Base-by-base conservation (phyloP, 2,888 invertebrate species). In the Tineola bisselliella region DNA sequence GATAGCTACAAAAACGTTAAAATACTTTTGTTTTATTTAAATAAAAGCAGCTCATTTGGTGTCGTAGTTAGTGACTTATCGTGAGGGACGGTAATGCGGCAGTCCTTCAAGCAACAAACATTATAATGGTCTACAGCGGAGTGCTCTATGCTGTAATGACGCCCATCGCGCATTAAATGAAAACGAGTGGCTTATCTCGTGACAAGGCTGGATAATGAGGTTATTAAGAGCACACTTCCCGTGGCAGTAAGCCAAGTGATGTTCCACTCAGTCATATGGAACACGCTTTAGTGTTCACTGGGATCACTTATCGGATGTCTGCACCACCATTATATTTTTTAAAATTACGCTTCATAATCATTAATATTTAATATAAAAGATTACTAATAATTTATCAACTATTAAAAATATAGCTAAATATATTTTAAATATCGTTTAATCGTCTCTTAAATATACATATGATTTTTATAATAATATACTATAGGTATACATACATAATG, bases 111-210 rank as follows among this genome's bases (percentile, higher is more conserved):
- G 56, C 56, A 8, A 56, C 56, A 25, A 25, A 56, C 19, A 58
- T 33, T 72, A 65, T 76, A 77, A 77, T 76, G 74, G 75, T 67
- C 66, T 72, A 76, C 77, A 77, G 68, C 76, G 76, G 76, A 79
- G 72, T 72, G 77, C 79, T 77, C 77, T 80, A 78, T 77, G 72
- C 71, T 64, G 67, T 79, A 79, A 79, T 76, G 79, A 58, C 33
- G 58, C 58, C 76, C 76, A 77, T 78, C 76, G 67, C 69, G 67
- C 69, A 70, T 73, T 71, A 79, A 79, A 79, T 78, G 79, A 78
- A 77, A 77, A 79, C 76, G 78, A 78, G 77, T 79, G 75, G 76
- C 70, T 70, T 70, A 70, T 70, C 72, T 48, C 68, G 72, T 71
- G 74, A 75, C 74, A 74, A 71, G 65, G 30, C 38, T 70, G 44